Conservation (phyloP, 23 tunicate species). For the Aplidium turbinatum region DNA sequence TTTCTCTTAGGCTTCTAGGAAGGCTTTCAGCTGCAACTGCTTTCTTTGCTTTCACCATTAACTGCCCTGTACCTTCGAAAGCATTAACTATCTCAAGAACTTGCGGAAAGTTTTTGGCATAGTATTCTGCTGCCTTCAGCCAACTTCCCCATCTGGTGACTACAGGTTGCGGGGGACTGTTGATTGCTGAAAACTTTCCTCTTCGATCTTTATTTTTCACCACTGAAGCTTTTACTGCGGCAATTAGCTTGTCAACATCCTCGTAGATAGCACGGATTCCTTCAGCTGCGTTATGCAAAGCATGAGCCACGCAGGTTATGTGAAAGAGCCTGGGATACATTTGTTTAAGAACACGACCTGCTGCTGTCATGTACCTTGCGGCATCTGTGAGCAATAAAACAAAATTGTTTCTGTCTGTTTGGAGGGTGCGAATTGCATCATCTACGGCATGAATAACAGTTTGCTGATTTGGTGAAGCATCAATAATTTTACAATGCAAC, state of each 20-base stretch:
- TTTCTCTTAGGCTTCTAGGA: conserved; percentile 16
- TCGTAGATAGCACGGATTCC: conserved; percentile 30
- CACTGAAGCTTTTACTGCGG: conserved; percentile 34
- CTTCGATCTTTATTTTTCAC: conserved; percentile 38
- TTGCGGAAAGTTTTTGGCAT: conserved; percentile 41
- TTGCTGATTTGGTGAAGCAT: conserved; percentile 37
- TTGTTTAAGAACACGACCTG: conserved; percentile 44
- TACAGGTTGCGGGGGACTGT: conserved; percentile 47
- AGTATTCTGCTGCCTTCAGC: conserved; percentile 47
- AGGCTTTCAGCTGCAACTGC: conserved; percentile 35
- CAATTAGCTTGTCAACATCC: conserved; percentile 37
- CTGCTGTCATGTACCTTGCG: conserved; percentile 43
- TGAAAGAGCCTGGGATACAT: conserved; percentile 32
- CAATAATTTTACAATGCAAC: conserved; percentile 33
- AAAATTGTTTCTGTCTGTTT: conserved; percentile 41
- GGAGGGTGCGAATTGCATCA: conserved; percentile 42
- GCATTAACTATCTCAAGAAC: conserved; percentile 42
- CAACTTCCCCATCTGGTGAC: conserved; percentile 50
- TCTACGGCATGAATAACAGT: conserved; percentile 35
- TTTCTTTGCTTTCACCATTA: conserved; percentile 27
- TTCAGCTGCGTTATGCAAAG: conserved; percentile 40
- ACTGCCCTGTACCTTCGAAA: conserved; percentile 30
- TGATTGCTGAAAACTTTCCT: conserved; percentile 43
- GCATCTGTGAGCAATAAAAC: conserved; percentile 39
- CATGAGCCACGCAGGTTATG: conserved; percentile 35